phyloP scores from a whole-genome alignment of 2,888 invertebrate species.

The Tortrix viridana region DNA sequence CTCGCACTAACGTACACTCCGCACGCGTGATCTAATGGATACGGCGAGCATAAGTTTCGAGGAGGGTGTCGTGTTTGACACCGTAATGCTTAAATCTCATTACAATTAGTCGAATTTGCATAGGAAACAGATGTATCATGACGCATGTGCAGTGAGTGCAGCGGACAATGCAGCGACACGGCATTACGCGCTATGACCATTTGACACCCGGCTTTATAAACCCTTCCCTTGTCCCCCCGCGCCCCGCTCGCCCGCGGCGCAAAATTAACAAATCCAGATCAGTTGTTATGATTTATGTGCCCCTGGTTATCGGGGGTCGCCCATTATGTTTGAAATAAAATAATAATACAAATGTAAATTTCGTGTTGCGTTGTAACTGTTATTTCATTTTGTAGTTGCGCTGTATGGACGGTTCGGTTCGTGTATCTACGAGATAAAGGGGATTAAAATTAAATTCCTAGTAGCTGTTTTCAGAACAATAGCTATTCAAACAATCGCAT shows the following conservation, averaged over 20 bases:
- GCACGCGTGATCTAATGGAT: conserved; percentile 50
- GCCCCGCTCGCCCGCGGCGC: conserved; percentile 48
- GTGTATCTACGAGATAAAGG: conserved; percentile 33
- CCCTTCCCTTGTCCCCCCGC: conserved; percentile 60
- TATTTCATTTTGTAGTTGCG: conserved; percentile 40
- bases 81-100: conserved; percentile 67
- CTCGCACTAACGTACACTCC: conserved; percentile 35
- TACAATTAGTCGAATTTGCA: conserved; percentile 80
- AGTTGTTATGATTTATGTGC: conserved; percentile 74
- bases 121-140: conserved; percentile 72
- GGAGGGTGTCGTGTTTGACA: conserved; percentile 45
- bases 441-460: conserved; percentile 37
- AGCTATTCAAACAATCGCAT: conserved; percentile 29
- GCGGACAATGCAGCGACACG: conserved; percentile 50
- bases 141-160: conserved; percentile 66
- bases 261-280: conserved; percentile 77
- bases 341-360: conserved; percentile 71
- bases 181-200: conserved; percentile 47
- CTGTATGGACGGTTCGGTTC: conserved; percentile 31
- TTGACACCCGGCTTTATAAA: conserved; percentile 51
- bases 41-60: conserved; percentile 48
- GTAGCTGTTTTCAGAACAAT: conserved; percentile 34
- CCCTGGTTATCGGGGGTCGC: conserved; percentile 60
- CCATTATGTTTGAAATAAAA: conserved; percentile 63
- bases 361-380: conserved; percentile 45